Base-by-base conservation (phyloP, 2,113 vertebrate species). In the Gavia stellata region DNA sequence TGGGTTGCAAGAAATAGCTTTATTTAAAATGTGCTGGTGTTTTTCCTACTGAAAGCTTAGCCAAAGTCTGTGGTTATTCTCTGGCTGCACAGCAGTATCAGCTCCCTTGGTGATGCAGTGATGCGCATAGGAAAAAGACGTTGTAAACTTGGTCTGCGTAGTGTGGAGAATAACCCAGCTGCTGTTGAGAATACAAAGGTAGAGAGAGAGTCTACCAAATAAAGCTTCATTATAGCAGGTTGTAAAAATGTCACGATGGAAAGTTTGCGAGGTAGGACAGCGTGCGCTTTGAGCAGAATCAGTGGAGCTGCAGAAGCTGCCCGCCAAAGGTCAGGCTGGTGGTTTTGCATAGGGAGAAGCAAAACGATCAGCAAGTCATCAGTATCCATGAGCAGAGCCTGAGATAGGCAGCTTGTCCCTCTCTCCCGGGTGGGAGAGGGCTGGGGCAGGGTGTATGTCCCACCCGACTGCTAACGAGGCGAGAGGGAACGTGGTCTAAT, bases 111-210 rank as follows among this genome's bases (percentile, higher is more conserved):
- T 24, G 65, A 38, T 14, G 71, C 50, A 29, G 52, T 20, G 33
- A 44, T 34, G 40, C 55, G 12, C 29, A 1, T 17, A 36, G 66
- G 72, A 34, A 42, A 70, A 44, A 20, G 65, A 8, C 4, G 4
- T 26, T 4, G 14, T 28, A 42, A 49, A 34, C 33, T 58, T 20
- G 36, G 50, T 29, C 33, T 50, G 0, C 1, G 1, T 42, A 5
- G 49, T 18, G 65, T 29, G 58, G 73, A 58, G 66, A 36, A 50
- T 20, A 34, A 28, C 18, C 20, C 50, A 38, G 3, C 36, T 52
- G 66, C 58, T 79, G 73, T 44, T 44, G 14, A 29, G 58, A 65
- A 24, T 18, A 12, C 36, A 34, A 34, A 79, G 58, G 26, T 38
- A 7, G 58, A 44, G 55, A 33, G 45, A 49, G 26, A 42, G 21